Evolutionary conservation across 2,888 invertebrate genomes (phyloP), one percentile per base, ranked within the genome.

Genomic region (Lycaena phlaeas): DNA sequence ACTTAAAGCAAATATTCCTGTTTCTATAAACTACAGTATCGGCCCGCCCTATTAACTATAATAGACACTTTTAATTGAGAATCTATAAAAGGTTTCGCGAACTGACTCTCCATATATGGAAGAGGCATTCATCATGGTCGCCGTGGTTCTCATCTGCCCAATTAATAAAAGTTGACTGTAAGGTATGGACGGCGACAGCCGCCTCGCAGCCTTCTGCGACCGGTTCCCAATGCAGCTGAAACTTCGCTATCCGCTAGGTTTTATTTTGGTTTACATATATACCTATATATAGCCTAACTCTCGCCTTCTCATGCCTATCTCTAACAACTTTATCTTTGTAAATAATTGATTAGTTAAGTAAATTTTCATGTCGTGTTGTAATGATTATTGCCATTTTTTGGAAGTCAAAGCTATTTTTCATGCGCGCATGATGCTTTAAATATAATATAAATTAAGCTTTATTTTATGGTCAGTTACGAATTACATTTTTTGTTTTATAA

Each of bases 51-150:
- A 78, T 79, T 81, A 81, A 72, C 74, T 74, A 77, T 81, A 81
- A 81, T 82, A 82, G 77, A 84, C 76, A 73, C 70, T 81, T 79
- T 82, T 84, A 84, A 84, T 84, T 82, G 79, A 76, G 79, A 82
- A 79, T 79, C 81, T 82, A 84, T 81, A 82, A 82, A 82, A 82
- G 81, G 82, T 79, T 84, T 82, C 68, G 81, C 77, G 70, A 76
- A 79, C 68, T 67, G 72, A 29, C 58, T 67, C 57, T 50, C 81
- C 78, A 52, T 84, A 81, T 75, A 84, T 57, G 82, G 82, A 47
- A 56, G 64, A 73, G 64, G 72, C 72, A 82, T 82, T 82, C 82
- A 79, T 82, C 84, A 76, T 76, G 74, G 69, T 61, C 70, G 70
- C 68, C 66, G 67, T 64, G 71, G 73, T 71, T 79, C 81, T 82